phyloP scores from a whole-genome alignment of 2,888 invertebrate genomes.

The Drosophila anomalata region DNA sequence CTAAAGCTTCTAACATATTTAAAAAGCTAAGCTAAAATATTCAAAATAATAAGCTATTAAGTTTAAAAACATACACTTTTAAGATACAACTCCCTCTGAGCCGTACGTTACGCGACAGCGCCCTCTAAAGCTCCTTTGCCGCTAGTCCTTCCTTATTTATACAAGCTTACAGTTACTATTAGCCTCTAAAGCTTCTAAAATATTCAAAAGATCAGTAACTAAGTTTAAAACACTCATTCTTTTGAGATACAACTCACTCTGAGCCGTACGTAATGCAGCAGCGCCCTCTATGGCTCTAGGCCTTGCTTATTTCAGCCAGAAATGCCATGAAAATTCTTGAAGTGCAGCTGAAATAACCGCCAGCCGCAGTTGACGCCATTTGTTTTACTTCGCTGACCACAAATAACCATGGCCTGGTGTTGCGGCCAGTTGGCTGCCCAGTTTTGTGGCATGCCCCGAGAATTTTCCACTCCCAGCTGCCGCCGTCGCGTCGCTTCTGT shows the following conservation, averaged over 20 bases:
- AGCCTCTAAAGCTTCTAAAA: too few relatives aligned
- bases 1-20: too few relatives aligned
- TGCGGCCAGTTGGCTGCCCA: slow-evolving; percentile 62
- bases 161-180: neutral
- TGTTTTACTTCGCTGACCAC: slow-evolving; percentile 75
- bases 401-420: slow-evolving; percentile 66
- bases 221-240: too few relatives aligned
- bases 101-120: too few relatives aligned
- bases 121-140: too few relatives aligned
- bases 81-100: too few relatives aligned
- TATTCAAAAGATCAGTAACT: too few relatives aligned
- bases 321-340: neutral
- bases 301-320: neutral
- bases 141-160: neutral
- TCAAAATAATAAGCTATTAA: too few relatives aligned
- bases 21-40: too few relatives aligned
- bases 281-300: neutral
- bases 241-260: too few relatives aligned
- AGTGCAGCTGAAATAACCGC: slow-evolving; percentile 29
- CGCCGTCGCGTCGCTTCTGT: slow-evolving; percentile 10
- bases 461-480: slow-evolving; percentile 38
- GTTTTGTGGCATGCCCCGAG: slow-evolving; percentile 31
- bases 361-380: slow-evolving; percentile 68
- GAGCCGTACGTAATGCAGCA: too few relatives aligned
- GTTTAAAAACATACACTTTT: too few relatives aligned